Percentiles rank a stretch among this genome's conserved stretches.
These are phyloP conservation scores for Sinhomidia bicolor DNA, from an alignment of 2,888 invertebrate genomes.

Conservation along the genomic window DNA sequence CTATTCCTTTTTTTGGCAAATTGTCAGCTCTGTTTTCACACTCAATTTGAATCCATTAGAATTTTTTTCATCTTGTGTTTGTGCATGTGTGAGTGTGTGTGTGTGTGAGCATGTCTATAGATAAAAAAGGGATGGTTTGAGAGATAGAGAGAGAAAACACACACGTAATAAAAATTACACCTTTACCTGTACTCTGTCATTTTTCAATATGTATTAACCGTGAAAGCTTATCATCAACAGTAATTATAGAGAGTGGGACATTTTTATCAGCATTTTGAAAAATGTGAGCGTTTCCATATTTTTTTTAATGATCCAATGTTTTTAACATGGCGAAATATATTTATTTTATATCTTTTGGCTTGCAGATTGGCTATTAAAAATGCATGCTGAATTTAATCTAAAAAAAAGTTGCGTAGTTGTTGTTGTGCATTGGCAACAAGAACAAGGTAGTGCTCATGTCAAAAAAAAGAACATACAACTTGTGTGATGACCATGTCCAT, in stretches of 20 bases:
- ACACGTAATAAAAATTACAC: background rate
- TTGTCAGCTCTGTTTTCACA: slow-evolving; percentile 65
- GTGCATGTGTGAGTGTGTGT: slow-evolving; percentile 11
- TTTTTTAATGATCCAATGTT: no score
- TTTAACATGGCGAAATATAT: no score
- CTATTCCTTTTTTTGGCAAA: slow-evolving; percentile 66
- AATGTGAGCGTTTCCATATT: no score
- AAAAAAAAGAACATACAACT: background rate
- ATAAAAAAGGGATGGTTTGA: slow-evolving; percentile 1
- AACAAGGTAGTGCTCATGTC: slow-evolving; percentile 2
- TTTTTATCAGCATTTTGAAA: no score
- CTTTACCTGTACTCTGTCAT: background rate
- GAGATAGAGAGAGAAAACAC: no score
- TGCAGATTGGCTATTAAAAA: background rate
- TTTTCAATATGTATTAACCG: background rate
- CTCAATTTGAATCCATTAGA: slow-evolving; percentile 65
- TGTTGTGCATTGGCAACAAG: background rate
- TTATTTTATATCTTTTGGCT: no score
- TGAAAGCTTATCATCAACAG: background rate
- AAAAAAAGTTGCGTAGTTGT: background rate
- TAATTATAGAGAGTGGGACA: background rate
- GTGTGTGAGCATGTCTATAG: background rate
- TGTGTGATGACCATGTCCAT: slow-evolving; percentile 10
- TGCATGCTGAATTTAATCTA: background rate
- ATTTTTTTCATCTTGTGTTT: no score